phyloP scores from a whole-genome alignment of 2,113 vertebrate genomes.

The Osmerus eperlanus region DNA sequence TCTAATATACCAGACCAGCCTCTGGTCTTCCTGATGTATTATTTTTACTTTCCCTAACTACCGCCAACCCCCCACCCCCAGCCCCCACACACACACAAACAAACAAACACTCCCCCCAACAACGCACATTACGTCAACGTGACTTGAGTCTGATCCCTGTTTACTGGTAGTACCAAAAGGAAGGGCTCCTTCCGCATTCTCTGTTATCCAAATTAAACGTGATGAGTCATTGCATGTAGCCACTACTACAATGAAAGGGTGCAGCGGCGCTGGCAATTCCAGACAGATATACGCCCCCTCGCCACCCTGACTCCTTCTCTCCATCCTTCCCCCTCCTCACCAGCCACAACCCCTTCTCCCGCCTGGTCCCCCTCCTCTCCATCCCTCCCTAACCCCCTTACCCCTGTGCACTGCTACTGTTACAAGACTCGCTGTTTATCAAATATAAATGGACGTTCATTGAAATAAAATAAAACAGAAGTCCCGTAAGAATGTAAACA shows the following conservation, averaged over 20 bases:
- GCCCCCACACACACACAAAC: neutral
- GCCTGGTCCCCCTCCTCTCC: no score
- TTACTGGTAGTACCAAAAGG: neutral
- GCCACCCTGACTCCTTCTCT: neutral
- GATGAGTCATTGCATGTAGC: slow-evolving; percentile 41
- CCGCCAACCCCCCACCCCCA: no score
- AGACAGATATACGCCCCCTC: slow-evolving; percentile 1
- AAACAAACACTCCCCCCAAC: neutral
- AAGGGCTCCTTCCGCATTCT: slow-evolving; percentile 14
- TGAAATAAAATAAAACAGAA: neutral
- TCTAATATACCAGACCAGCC: no score
- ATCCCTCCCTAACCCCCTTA: neutral
- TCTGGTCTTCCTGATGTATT: no score
- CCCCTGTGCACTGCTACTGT: neutral
- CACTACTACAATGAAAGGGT: slow-evolving; percentile 31
- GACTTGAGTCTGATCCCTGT: neutral
- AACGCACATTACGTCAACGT: neutral
- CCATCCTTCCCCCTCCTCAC: neutral
- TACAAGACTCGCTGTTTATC: slow-evolving; percentile 15
- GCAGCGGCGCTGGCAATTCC: neutral
- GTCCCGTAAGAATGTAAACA: slow-evolving; percentile 27
- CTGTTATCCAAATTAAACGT: slow-evolving; percentile 23
- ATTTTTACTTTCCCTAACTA: no score
- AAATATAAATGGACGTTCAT: slow-evolving; percentile 28
- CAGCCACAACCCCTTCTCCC: neutral